phyloP scores from a whole-genome alignment of 2,113 vertebrate genomes.

The Oryzias woworae region DNA sequence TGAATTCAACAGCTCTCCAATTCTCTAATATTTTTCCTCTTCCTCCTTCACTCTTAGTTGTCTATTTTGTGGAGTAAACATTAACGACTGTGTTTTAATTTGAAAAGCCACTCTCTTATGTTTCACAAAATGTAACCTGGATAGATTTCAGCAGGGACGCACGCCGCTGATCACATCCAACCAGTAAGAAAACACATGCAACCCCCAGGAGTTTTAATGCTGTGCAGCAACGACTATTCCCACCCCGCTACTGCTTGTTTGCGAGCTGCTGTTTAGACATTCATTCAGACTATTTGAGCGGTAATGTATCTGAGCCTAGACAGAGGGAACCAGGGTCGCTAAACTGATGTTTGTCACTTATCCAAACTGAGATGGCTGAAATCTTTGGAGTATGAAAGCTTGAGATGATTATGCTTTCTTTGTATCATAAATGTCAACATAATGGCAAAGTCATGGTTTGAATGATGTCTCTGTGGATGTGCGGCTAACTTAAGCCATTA shows the following conservation, averaged over 20 bases:
- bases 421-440: constrained; percentile 49
- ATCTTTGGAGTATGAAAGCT: constrained; percentile 31
- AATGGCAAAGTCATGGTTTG: constrained; percentile 27
- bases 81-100: constrained; percentile 19
- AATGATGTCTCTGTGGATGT: constrained; percentile 59
- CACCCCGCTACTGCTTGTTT: constrained; percentile 76
- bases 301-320: constrained; percentile 71
- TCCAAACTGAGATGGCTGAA: constrained; percentile 53
- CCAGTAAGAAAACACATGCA: constrained; percentile 73
- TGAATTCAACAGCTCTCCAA: constrained; percentile 25
- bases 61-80: constrained; percentile 41
- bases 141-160: constrained; percentile 68
- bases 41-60: constrained; percentile 48
- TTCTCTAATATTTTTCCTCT: not conserved
- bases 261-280: constrained; percentile 66
- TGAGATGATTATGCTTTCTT: constrained; percentile 18
- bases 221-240: constrained; percentile 64
- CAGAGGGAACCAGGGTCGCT: constrained; percentile 56
- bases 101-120: constrained; percentile 23
- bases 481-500: constrained; percentile 60
- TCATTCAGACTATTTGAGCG: constrained; percentile 71
- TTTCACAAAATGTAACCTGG: constrained; percentile 57
- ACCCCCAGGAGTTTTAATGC: constrained; percentile 67
- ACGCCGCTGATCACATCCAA: constrained; percentile 63
- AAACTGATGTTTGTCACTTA: constrained; percentile 58